phyloP scores from a whole-genome alignment of 2,888 invertebrate genomes.

The Furcula furcula region DNA sequence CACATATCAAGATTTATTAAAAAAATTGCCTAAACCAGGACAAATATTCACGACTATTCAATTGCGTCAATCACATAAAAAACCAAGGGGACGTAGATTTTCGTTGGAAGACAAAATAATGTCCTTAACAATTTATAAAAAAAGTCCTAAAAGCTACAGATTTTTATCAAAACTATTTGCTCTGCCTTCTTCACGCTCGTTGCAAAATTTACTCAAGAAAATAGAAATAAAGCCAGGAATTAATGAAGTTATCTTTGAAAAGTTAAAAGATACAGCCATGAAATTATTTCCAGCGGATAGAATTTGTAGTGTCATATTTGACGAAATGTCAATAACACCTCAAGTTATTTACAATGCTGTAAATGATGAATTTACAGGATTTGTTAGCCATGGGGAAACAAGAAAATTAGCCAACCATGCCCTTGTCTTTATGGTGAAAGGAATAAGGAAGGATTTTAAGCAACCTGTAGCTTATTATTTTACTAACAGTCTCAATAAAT shows the following conservation, averaged over 20 bases:
- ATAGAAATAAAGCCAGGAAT: conserved; percentile 1
- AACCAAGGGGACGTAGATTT: not conserved
- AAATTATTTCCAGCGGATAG: conserved; percentile 1
- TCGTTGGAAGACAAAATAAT: conserved; percentile 7
- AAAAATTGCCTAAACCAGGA: no score
- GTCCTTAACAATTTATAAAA: conserved; percentile 6
- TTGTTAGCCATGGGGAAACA: conserved; percentile 5
- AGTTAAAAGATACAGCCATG: conserved; percentile 1
- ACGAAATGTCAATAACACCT: conserved; percentile 8
- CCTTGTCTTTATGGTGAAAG: conserved; percentile 10
- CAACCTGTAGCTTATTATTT: not conserved
- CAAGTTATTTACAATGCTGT: conserved; percentile 5
- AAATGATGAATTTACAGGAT: conserved; percentile 7
- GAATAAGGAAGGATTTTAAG: not conserved
- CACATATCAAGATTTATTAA: no score
- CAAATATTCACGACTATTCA: no score
- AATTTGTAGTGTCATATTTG: conserved; percentile 5
- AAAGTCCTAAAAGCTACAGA: conserved; percentile 7
- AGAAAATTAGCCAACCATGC: conserved; percentile 11
- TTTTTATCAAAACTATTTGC: conserved; percentile 5
- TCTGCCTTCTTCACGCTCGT: conserved; percentile 1
- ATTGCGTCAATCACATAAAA: not conserved
- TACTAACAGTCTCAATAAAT: not conserved
- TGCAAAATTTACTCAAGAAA: not conserved
- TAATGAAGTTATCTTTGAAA: not conserved